Evolutionary conservation across 2,888 invertebrate species (phyloP).

Genomic region (Druceiella hillmani): DNA sequence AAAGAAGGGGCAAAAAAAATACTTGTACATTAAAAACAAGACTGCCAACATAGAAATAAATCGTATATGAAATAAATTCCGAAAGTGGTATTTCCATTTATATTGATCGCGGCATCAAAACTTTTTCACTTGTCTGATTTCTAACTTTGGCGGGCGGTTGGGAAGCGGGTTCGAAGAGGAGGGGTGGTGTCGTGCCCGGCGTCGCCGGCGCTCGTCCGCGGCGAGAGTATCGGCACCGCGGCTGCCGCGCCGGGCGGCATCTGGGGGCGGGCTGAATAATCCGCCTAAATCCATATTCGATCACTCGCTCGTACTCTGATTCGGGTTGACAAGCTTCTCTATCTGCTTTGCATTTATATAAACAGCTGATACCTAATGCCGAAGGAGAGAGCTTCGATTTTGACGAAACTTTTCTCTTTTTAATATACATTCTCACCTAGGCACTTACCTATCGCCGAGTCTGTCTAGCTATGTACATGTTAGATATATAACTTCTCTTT

Average conservation of each 20-base stretch:
- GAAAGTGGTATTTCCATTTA: constrained; percentile 8
- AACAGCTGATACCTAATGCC: constrained; percentile 34
- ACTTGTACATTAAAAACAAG: too few species aligned
- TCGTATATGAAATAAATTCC: not conserved
- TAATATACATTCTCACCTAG: too few species aligned
- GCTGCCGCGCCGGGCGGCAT: constrained; percentile 38
- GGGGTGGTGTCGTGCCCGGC: constrained; percentile 39
- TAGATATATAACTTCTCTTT: too few species aligned
- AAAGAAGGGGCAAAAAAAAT: too few species aligned
- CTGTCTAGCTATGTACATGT: too few species aligned
- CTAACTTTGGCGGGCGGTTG: constrained; percentile 3
- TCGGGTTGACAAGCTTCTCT: constrained; percentile 50
- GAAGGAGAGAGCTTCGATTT: constrained; percentile 1
- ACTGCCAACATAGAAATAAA: too few species aligned
- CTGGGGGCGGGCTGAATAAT: constrained; percentile 19
- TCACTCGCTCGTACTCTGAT: constrained; percentile 47
- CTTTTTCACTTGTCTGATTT: constrained; percentile 47
- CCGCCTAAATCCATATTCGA: constrained; percentile 51
- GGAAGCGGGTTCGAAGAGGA: constrained; percentile 33
- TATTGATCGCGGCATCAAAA: constrained; percentile 28
- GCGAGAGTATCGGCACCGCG: constrained; percentile 24
- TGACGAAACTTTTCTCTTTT: too few species aligned
- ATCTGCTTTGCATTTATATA: constrained; percentile 55
- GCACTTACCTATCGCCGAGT: too few species aligned
- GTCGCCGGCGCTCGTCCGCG: too few species aligned